Conservation (phyloP, 2,113 vertebrate genomes). For the Dolichotis patagonum region DNA sequence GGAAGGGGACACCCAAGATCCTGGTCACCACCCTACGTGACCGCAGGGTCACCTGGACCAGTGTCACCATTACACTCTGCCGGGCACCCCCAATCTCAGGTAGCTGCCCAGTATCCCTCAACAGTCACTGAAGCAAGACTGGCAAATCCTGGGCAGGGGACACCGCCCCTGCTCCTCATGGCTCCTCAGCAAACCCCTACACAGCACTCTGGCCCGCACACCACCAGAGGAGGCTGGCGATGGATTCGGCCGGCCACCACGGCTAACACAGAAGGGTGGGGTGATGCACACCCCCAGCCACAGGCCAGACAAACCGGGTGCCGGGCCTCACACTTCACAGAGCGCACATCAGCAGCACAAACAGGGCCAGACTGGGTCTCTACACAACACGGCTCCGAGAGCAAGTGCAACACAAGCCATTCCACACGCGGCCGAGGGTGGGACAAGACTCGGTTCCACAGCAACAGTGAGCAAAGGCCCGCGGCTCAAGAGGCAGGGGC, state of each 20-base stretch:
- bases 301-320: background rate
- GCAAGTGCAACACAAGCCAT: background rate
- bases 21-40: accelerated
- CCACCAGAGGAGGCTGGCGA: accelerated
- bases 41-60: background rate
- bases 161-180: background rate
- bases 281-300: accelerated
- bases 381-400: accelerated
- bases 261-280: background rate
- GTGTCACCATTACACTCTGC: too few species aligned
- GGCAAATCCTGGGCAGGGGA: background rate
- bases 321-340: accelerated
- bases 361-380: accelerated
- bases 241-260: accelerated
- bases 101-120: accelerated
- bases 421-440: accelerated
- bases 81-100: too few species aligned
- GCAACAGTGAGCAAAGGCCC: accelerated
- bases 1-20: background rate
- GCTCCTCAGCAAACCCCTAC: background rate
- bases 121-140: background rate
- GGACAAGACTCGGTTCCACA: accelerated
- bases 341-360: accelerated
- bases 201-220: accelerated
- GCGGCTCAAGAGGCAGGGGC: accelerated